These are phyloP conservation scores for Halesus radiatus DNA, from an alignment of 1,140 invertebrate species.

Conservation along the genomic window DNA sequence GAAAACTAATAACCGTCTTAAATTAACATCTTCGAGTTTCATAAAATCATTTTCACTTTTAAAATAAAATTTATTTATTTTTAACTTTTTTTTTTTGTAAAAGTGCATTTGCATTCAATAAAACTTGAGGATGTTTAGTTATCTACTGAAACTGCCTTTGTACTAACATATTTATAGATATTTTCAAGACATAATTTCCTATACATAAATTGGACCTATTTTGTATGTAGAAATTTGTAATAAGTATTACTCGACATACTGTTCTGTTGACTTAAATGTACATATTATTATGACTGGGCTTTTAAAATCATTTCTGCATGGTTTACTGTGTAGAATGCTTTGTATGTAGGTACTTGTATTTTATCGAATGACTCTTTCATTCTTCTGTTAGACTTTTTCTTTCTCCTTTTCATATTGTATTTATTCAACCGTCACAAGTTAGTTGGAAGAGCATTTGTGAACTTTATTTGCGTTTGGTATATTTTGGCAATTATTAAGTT, in stretches of 20 bases:
- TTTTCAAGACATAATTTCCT: slow-evolving; percentile 1
- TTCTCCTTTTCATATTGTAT: neutral
- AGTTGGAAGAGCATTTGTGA: no score
- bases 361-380: neutral
- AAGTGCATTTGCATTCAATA: neutral
- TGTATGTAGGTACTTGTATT: neutral
- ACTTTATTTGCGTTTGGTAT: no score
- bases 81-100: no score
- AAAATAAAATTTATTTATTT: no score
- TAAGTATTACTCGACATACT: neutral
- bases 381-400: neutral
- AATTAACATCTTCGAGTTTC: neutral
- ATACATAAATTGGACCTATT: neutral
- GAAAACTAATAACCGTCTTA: no score
- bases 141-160: neutral
- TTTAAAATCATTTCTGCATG: no score
- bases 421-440: neutral
- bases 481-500: no score
- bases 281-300: neutral
- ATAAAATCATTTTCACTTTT: no score
- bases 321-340: no score
- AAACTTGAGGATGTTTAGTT: neutral
- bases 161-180: neutral
- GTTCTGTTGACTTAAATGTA: neutral
- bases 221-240: neutral